These are phyloP conservation scores for Nematostella vectensis DNA, from an alignment of 92 coral and sea anemone genomes.

Conservation along the genomic window DNA sequence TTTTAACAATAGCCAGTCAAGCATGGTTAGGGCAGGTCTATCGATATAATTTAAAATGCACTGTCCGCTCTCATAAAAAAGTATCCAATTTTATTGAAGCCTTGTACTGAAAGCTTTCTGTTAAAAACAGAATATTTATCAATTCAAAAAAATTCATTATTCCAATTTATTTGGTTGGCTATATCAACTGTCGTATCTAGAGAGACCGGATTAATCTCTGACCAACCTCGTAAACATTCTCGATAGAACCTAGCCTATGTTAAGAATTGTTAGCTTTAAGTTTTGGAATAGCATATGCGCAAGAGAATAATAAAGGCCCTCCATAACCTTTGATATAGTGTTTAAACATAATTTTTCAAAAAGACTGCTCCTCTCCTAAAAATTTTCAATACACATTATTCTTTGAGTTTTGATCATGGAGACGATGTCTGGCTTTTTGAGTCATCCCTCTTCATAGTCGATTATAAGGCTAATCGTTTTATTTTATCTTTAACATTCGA, in stretches of 20 bases:
- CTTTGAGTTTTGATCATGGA: slow-evolving; percentile 20
- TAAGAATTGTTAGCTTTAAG: too few species aligned
- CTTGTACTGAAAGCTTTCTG: background rate
- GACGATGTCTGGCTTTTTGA: slow-evolving; percentile 21
- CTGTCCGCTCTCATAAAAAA: background rate
- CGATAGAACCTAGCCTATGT: background rate
- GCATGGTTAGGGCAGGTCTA: background rate
- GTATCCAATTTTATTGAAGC: background rate
- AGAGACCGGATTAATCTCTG: background rate
- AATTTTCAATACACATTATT: slow-evolving; percentile 26
- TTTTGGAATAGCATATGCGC: background rate
- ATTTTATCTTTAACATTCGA: slow-evolving; percentile 46
- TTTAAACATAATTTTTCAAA: background rate
- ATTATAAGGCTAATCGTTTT: slow-evolving; percentile 12
- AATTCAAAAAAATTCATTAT: background rate
- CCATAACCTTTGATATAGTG: background rate
- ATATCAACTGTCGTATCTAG: background rate
- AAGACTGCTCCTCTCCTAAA: background rate
- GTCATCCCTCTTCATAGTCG: slow-evolving; percentile 21
- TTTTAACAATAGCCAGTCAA: background rate
- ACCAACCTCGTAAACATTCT: background rate
- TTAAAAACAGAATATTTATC: background rate
- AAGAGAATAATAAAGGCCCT: background rate
- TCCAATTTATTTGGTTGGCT: background rate
- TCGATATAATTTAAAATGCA: background rate